These are phyloP conservation scores for Carassius gibelio DNA, from an alignment of 2,113 vertebrate species.

Conservation along the genomic window DNA sequence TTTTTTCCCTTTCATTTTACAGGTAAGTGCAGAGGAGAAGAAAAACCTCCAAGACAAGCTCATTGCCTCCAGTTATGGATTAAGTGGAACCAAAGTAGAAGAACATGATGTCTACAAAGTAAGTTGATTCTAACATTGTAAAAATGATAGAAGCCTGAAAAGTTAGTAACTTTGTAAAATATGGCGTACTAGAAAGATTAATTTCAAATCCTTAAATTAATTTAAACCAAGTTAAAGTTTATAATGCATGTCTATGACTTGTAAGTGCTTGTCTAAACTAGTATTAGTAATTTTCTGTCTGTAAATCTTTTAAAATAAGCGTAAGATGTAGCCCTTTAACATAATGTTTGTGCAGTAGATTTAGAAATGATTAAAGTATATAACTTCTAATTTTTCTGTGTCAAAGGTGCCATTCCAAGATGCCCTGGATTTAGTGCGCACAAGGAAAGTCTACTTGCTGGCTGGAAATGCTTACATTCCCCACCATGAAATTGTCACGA, in stretches of 20 bases:
- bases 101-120: constrained; percentile 87
- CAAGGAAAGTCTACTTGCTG: constrained; percentile 87
- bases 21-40: constrained; percentile 82
- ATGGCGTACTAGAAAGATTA: background rate
- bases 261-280: background rate
- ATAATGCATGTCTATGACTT: background rate
- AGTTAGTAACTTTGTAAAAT: background rate
- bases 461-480: constrained; percentile 88
- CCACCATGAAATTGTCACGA: constrained; percentile 84
- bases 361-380: background rate
- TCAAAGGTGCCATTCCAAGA: constrained; percentile 90
- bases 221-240: background rate
- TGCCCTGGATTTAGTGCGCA: constrained; percentile 88
- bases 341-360: background rate
- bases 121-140: constrained; percentile 53
- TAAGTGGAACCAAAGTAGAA: constrained; percentile 66
- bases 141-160: background rate
- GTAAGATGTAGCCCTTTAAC: background rate
- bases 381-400: constrained; percentile 18
- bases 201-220: background rate
- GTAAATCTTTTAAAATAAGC: background rate
- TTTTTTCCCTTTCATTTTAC: constrained; percentile 50
- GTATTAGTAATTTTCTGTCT: background rate
- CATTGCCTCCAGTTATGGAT: constrained; percentile 72
- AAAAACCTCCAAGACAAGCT: constrained; percentile 73